Base-by-base conservation (phyloP, 2,797 vertebrate species). In the Bradypodion pumilum region DNA sequence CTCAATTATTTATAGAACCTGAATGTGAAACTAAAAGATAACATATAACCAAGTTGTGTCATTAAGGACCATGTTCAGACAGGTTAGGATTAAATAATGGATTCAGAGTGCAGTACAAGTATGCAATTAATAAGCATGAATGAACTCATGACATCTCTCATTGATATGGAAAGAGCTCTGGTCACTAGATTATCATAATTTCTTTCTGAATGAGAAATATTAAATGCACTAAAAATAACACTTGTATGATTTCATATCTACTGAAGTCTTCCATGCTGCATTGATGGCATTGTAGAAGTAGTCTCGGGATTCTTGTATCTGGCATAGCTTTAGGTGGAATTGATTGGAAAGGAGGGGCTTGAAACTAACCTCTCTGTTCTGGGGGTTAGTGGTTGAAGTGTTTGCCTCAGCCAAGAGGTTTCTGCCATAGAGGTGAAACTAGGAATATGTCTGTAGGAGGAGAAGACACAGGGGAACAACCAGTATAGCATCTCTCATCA, bases 401-500 rank as follows among this genome's bases (percentile, higher is more conserved):
- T 2, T 85, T 6, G 40, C 19, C 3, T 1, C 68, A 40, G 35
- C n/a, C 12, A 35, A 6, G 40, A 68, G 46, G 56, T 1, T 0
- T 42, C 84, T 12, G 6, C 62, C 81, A 76, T 59, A 0, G 0
- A 49, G 46, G 70, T 66, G 66, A 72, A 81, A 73, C 65, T 81
- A 81, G 19, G 73, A 80, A 78, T 0, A 0, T 73, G 40, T 27
- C 73, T 78, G 0, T 1, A 66, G 80, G 49, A 19, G 73, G 77
- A 85, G 7, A 66, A 29, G n/a, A 32, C 1, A 0, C 0, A 27
- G 5, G 63, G 69, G 0, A 5, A 74, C 0, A 1, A 74, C 49
- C 42, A 85, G 78, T 68, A 81, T 0, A 0, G 62, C 32, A 1
- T 1, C 13, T 1, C 1, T 4, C 25, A 52, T 16, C 0, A 0